These are phyloP conservation scores for Ceratina australensis DNA, from an alignment of 1,140 invertebrate species.

Conservation along the genomic window DNA sequence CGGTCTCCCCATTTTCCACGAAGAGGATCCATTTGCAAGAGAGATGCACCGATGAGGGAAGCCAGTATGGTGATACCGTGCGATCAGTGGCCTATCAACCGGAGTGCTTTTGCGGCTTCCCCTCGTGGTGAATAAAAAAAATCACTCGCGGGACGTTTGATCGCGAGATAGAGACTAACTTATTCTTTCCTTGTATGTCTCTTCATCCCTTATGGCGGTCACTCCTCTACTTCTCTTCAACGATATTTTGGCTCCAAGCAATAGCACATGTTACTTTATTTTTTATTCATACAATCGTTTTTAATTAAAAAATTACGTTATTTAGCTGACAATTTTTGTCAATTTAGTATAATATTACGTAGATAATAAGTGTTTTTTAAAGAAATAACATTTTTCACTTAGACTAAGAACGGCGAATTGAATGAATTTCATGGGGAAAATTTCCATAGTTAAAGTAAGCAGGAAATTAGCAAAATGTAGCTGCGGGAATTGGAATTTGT, in stretches of 20 bases:
- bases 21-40: conserved; percentile 37
- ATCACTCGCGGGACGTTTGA: conserved; percentile 28
- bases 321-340: no score
- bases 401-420: neutral
- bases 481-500: neutral
- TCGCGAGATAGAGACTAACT: neutral
- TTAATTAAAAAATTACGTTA: no score
- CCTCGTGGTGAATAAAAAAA: conserved; percentile 13
- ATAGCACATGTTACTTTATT: neutral
- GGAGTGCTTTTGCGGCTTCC: conserved; percentile 42
- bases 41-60: conserved; percentile 19
- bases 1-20: neutral
- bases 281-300: neutral
- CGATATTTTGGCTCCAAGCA: no score
- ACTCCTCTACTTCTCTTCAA: no score
- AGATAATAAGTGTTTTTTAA: no score
- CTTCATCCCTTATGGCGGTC: no score
- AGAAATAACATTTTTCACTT: neutral
- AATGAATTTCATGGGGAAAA: neutral
- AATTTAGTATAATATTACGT: no score
- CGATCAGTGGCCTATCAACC: conserved; percentile 42
- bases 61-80: conserved; percentile 19
- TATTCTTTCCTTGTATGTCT: no score
- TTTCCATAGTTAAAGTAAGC: neutral
- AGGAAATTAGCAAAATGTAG: conserved; percentile 19